Evolutionary conservation across 2,797 vertebrate genomes (phyloP).

Genomic region (Chanos chanos): DNA sequence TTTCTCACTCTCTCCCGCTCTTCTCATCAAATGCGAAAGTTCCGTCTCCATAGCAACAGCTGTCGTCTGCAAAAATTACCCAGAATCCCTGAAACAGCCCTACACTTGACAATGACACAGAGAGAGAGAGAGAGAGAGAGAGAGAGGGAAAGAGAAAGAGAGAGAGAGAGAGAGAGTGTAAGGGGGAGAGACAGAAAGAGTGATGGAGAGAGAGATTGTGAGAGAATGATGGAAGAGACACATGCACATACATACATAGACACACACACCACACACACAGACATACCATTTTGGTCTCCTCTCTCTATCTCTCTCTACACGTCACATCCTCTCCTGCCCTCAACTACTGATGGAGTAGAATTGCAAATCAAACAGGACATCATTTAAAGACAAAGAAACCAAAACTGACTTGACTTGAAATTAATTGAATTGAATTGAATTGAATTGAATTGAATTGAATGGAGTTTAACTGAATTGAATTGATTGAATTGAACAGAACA

Average conservation of each 20-base stretch:
- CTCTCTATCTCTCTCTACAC: too few relatives aligned
- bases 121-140: slow-evolving; percentile 23
- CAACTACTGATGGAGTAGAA: not conserved
- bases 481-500: too few relatives aligned
- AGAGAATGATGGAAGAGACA: not conserved
- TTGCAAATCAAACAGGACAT: slow-evolving; percentile 7
- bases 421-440: too few relatives aligned
- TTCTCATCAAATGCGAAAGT: slow-evolving; percentile 69
- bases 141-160: slow-evolving; percentile 28
- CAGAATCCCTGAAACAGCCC: slow-evolving; percentile 54
- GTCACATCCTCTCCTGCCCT: too few relatives aligned
- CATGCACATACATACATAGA: too few relatives aligned
- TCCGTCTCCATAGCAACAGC: slow-evolving; percentile 78
- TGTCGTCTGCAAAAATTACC: slow-evolving; percentile 71
- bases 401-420: too few relatives aligned
- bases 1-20: slow-evolving; percentile 46
- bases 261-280: not conserved
- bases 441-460: too few relatives aligned
- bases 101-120: slow-evolving; percentile 9
- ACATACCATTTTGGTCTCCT: too few relatives aligned
- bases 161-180: slow-evolving; percentile 27
- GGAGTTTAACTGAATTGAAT: too few relatives aligned
- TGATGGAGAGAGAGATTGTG: slow-evolving; percentile 3
- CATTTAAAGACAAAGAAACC: too few relatives aligned
- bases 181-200: not conserved